Percentiles rank a stretch among this genome's conserved stretches.
phyloP scores from a whole-genome alignment of 1,140 invertebrate species.

The Acromyrmex echinatior region DNA sequence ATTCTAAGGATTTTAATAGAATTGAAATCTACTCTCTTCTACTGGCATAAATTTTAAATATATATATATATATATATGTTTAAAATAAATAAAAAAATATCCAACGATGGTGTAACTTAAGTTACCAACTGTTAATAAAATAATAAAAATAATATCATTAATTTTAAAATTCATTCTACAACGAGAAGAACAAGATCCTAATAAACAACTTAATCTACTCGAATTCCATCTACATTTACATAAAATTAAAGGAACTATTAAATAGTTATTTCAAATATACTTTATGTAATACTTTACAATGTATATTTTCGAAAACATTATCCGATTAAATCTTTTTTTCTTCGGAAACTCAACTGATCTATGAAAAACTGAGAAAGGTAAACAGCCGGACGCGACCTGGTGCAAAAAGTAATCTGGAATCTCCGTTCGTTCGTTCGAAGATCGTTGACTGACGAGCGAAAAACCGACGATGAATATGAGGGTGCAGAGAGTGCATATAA shows the following conservation, averaged over 20 bases:
- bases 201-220: conserved; percentile 1
- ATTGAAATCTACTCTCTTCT: not conserved
- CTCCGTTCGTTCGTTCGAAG: conserved; percentile 25
- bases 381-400: conserved; percentile 27
- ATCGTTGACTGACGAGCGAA: conserved; percentile 51
- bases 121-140: not conserved
- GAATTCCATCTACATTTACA: not conserved
- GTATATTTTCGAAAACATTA: not conserved
- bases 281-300: not conserved
- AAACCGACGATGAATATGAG: conserved; percentile 49
- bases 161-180: conserved; percentile 1
- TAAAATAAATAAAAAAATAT: not conserved
- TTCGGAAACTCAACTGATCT: not conserved
- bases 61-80: not conserved
- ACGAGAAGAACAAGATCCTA: not conserved
- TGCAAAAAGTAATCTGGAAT: conserved; percentile 45
- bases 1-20: not conserved
- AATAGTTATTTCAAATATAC: not conserved
- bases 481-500: conserved; percentile 40
- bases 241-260: not conserved
- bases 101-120: not conserved
- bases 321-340: not conserved
- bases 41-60: not conserved
- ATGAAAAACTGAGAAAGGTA: conserved; percentile 18
- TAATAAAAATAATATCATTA: not conserved